Evolutionary conservation across 2,113 vertebrate species (phyloP).

Genomic region (Peucedramus taeniatus): DNA sequence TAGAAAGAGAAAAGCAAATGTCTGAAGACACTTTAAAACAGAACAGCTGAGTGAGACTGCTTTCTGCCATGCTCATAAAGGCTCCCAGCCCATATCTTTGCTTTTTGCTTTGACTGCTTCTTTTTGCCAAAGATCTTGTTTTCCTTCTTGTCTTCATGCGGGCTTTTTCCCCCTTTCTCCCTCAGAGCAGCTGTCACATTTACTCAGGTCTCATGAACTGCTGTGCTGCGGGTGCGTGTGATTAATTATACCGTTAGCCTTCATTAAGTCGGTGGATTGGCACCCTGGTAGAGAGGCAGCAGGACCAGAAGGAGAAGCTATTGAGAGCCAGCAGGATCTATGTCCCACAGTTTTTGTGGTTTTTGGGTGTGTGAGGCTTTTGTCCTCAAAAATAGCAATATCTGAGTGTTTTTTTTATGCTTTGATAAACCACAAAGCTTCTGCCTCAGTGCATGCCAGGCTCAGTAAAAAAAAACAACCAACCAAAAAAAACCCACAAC

Average conservation of each 20-base stretch:
- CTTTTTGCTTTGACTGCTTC: background rate
- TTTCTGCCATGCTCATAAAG: background rate
- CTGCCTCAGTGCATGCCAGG: background rate
- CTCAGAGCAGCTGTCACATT: constrained; percentile 41
- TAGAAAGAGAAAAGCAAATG: background rate
- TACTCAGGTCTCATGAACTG: constrained; percentile 7
- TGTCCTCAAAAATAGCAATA: background rate
- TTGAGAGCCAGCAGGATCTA: constrained; percentile 5
- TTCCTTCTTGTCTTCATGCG: background rate
- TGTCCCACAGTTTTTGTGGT: background rate
- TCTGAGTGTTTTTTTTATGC: background rate
- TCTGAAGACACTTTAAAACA: background rate
- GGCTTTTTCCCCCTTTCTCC: background rate
- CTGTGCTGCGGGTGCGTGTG: background rate
- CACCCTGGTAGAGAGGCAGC: background rate
- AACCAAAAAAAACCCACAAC: background rate
- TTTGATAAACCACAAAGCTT: background rate
- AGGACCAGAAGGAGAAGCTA: constrained; percentile 41
- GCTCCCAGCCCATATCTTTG: background rate
- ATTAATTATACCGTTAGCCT: constrained; percentile 61
- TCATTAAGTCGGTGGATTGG: constrained; percentile 55
- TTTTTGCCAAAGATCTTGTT: background rate
- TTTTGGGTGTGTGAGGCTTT: background rate
- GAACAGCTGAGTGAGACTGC: background rate
- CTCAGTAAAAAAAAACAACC: background rate